Evolutionary conservation across 2,797 vertebrate species (phyloP).

Genomic region (Glyptemys insculpta): DNA sequence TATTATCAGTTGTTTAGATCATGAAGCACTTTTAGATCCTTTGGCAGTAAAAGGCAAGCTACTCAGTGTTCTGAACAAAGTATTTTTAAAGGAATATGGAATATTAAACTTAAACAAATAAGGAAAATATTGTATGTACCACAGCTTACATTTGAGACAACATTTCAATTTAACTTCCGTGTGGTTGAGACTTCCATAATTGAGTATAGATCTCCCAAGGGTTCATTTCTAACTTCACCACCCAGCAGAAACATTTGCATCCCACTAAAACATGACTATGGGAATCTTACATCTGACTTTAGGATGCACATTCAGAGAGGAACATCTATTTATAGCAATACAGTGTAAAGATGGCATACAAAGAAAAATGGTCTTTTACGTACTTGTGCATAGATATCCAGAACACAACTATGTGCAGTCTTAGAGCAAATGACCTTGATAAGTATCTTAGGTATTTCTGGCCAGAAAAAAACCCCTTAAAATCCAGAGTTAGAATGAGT

Average conservation of each 20-base stretch:
- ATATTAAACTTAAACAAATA: background rate
- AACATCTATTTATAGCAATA: background rate
- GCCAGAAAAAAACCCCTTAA: no score
- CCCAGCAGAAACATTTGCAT: background rate
- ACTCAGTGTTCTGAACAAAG: background rate
- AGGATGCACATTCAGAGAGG: background rate
- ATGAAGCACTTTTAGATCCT: background rate
- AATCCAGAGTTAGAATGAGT: accelerated
- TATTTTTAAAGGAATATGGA: background rate
- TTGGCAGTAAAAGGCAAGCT: background rate
- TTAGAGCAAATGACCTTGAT: background rate
- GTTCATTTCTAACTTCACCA: background rate
- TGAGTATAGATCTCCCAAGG: background rate
- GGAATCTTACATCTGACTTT: background rate
- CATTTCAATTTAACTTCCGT: no score
- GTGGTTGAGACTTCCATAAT: background rate
- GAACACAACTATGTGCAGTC: accelerated
- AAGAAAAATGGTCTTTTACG: background rate
- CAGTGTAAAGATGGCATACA: background rate
- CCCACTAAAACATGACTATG: background rate
- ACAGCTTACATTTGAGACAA: background rate
- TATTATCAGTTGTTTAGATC: background rate
- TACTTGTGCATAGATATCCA: background rate
- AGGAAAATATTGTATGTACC: background rate
- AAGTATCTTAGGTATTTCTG: accelerated